Base-by-base conservation (phyloP, 2,888 invertebrate genomes). In the Aspidiotus rigidus region DNA sequence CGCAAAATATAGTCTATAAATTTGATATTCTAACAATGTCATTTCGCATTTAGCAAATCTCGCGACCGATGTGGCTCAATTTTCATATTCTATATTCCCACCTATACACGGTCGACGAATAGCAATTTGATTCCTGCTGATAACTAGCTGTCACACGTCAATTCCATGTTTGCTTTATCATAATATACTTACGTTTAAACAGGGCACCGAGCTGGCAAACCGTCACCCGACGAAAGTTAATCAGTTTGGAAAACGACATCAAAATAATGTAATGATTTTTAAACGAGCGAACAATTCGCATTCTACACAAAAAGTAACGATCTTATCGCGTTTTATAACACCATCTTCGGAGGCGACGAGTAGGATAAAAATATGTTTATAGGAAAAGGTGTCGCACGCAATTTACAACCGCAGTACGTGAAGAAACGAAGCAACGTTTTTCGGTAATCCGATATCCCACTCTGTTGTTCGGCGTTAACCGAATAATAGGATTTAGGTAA, bases 401-500 rank as follows among this genome's bases (percentile, higher is more conserved):
- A 64, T 64, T 63, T 63, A 53, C 53, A 28, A 64, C 64, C 41
- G 53, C 53, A 49, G 13, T 44, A 49, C 63, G 49, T 28, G 63
- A 41, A 41, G 41, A 55, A 54, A 55, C 53, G 55, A 44, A 54
- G 16, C 54, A 64, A 64, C 55, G 53, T 54, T 53, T 53, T 55
- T 64, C n/a, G 64, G 28, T 64, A 64, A 64, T 64, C 64, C 10
- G 64, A 64, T 64, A 64, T 39, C 17, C 55, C 55, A 64, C 16
- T 16, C 9, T 16, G n/a, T 11, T 64, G 39, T 55, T 41, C 55
- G 54, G 41, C 28, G 28, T 39, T 64, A 55, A 55, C 53, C 15
- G 55, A 64, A 64, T 64, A 64, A 64, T 64, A 53, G 64, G 64
- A 64, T 64, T 64, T 64, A 64, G 64, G 64, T 55, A 64, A 64